A percentile compares a stretch with the other conserved stretches of the same genome.
Evolutionary conservation across 2,113 vertebrate genomes (phyloP).

Genomic region (Crotalus viridis): DNA sequence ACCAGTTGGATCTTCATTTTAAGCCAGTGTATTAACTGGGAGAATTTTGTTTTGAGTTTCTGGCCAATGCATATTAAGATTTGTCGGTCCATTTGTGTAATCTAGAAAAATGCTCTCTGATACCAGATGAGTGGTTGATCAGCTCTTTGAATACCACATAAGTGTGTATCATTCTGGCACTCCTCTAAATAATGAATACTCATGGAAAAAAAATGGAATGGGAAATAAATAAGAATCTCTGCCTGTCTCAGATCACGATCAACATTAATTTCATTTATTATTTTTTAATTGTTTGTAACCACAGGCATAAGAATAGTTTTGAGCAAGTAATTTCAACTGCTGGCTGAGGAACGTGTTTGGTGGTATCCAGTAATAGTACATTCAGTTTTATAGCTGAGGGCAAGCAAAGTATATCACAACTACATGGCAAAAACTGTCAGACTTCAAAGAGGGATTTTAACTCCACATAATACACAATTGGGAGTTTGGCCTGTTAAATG

Average conservation of each 20-base stretch:
- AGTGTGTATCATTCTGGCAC: background rate
- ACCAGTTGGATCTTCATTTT: background rate
- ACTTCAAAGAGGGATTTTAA: background rate
- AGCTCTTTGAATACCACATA: background rate
- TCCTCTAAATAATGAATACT: background rate
- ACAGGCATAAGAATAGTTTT: background rate
- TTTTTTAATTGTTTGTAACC: background rate
- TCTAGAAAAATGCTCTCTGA: background rate
- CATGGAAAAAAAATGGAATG: background rate
- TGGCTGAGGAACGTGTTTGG: background rate
- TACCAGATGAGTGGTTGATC: background rate
- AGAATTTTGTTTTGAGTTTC: background rate
- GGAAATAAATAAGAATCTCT: background rate
- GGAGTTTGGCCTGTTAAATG: background rate
- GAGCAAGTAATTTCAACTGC: background rate
- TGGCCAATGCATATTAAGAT: background rate
- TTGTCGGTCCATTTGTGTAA: background rate
- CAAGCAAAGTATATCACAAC: background rate
- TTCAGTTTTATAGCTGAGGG: background rate
- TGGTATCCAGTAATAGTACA: background rate
- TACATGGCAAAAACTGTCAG: background rate
- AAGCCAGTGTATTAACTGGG: background rate
- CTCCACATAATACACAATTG: background rate
- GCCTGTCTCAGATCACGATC: background rate
- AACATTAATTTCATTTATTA: conserved; percentile 15